Evolutionary conservation across 2,797 vertebrate species (phyloP).

Genomic region (Chanos chanos): DNA sequence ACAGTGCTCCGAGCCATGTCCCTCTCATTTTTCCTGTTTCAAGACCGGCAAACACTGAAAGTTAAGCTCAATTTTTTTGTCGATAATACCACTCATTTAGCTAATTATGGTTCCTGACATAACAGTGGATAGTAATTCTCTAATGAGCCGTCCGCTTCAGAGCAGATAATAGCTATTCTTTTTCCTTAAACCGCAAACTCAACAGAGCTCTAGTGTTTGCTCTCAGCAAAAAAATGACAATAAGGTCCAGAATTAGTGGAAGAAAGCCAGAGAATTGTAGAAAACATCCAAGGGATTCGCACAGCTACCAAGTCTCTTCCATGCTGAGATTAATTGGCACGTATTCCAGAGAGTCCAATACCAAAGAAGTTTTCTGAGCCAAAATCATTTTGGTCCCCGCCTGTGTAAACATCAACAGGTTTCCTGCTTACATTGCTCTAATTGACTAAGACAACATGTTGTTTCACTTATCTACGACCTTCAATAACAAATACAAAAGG

Average conservation of each 20-base stretch:
- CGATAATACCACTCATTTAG: conserved; percentile 41
- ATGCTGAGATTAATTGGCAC: too few relatives aligned
- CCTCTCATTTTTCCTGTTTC: not conserved
- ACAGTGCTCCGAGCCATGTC: conserved; percentile 38
- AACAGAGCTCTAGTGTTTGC: conserved; percentile 40
- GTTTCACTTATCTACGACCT: too few relatives aligned
- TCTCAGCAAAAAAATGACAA: conserved; percentile 46
- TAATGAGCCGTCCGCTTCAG: conserved; percentile 30
- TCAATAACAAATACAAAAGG: too few relatives aligned
- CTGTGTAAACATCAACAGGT: too few relatives aligned
- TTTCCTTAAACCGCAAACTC: conserved; percentile 43
- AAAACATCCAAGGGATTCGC: conserved; percentile 6
- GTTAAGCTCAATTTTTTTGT: conserved; percentile 24
- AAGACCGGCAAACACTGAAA: conserved; percentile 12
- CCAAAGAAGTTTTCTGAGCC: too few relatives aligned
- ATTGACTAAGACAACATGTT: too few relatives aligned
- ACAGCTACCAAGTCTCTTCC: not conserved
- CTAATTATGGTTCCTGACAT: conserved; percentile 36
- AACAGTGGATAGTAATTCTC: conserved; percentile 32
- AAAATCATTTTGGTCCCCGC: too few relatives aligned
- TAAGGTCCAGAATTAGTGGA: conserved; percentile 31
- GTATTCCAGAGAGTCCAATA: too few relatives aligned
- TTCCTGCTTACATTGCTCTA: too few relatives aligned
- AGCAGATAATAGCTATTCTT: conserved; percentile 34
- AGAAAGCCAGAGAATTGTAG: conserved; percentile 17